A percentile compares a stretch with the other conserved stretches of the same genome.
Evolutionary conservation across 2,113 vertebrate genomes (phyloP).

Genomic region (Synchiropus splendidus): DNA sequence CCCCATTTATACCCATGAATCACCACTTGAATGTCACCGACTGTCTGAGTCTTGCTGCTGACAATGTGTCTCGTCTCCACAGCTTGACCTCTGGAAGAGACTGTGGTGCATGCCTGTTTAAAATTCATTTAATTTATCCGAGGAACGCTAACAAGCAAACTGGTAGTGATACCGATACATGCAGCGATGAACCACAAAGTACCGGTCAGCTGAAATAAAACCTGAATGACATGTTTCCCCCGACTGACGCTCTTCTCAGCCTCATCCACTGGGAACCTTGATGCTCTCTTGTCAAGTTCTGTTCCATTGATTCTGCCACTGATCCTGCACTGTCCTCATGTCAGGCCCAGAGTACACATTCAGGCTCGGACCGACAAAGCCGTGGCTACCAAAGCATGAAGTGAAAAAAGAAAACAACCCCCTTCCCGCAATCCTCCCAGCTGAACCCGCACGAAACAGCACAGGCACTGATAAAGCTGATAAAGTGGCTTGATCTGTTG

Average conservation of each 20-base stretch:
- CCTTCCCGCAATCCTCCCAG: background rate
- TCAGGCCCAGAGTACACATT: constrained; percentile 46
- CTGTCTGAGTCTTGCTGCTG: no score
- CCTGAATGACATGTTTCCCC: constrained; percentile 26
- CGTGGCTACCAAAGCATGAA: constrained; percentile 54
- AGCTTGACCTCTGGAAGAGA: background rate
- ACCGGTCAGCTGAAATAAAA: constrained; percentile 24
- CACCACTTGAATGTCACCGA: no score
- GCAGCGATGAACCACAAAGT: no score
- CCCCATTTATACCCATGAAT: no score
- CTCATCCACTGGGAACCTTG: constrained; percentile 41
- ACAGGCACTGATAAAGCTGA: constrained; percentile 38
- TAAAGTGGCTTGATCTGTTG: constrained; percentile 35
- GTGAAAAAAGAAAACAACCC: constrained; percentile 40
- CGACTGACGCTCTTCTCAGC: constrained; percentile 22
- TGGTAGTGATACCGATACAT: no score
- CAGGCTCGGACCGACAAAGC: constrained; percentile 47
- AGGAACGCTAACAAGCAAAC: no score
- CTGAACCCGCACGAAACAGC: constrained; percentile 6
- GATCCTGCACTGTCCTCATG: constrained; percentile 43
- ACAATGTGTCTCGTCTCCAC: no score
- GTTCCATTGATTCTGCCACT: constrained; percentile 48
- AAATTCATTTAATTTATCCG: no score
- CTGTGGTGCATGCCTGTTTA: no score
- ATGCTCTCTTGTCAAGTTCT: constrained; percentile 57